Conservation (phyloP, 2,797 vertebrate species). For the Halcyon leucocephala region DNA sequence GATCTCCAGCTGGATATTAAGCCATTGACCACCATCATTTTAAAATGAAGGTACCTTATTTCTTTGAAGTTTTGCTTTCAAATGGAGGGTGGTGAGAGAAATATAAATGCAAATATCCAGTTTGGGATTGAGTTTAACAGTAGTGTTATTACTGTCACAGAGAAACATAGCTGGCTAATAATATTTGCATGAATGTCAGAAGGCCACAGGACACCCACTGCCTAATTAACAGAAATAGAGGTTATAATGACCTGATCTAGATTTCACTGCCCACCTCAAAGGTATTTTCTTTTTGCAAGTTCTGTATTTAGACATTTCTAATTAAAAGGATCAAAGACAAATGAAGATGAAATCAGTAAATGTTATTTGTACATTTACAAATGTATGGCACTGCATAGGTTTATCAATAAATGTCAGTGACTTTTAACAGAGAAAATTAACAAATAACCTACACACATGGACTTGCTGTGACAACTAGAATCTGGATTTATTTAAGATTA, state of each 20-base stretch:
- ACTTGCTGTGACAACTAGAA: background rate
- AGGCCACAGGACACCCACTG: slow-evolving; percentile 63
- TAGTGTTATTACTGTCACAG: slow-evolving; percentile 48
- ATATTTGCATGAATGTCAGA: slow-evolving; percentile 70
- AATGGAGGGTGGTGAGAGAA: background rate
- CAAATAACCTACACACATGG: background rate
- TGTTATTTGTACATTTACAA: background rate
- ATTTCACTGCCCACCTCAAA: slow-evolving; percentile 53
- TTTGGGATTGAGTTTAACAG: slow-evolving; percentile 46
- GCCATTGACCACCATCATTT: background rate
- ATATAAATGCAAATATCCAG: slow-evolving; percentile 25
- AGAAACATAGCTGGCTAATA: slow-evolving; percentile 66
- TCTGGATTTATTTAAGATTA: background rate
- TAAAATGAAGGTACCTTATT: background rate
- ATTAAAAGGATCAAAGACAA: background rate
- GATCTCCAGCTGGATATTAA: background rate
- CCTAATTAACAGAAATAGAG: slow-evolving; percentile 71
- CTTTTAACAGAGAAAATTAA: background rate
- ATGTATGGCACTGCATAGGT: background rate
- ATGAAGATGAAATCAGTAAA: background rate
- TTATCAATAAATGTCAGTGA: background rate
- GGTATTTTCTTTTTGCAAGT: background rate
- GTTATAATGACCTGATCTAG: slow-evolving; percentile 55
- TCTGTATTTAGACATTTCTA: background rate
- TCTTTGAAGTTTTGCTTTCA: slow-evolving; percentile 16